Evolutionary conservation across 2,888 invertebrate species (phyloP), one percentile per base, ranked within the genome.

Genomic region (Strigamia crassipes): DNA sequence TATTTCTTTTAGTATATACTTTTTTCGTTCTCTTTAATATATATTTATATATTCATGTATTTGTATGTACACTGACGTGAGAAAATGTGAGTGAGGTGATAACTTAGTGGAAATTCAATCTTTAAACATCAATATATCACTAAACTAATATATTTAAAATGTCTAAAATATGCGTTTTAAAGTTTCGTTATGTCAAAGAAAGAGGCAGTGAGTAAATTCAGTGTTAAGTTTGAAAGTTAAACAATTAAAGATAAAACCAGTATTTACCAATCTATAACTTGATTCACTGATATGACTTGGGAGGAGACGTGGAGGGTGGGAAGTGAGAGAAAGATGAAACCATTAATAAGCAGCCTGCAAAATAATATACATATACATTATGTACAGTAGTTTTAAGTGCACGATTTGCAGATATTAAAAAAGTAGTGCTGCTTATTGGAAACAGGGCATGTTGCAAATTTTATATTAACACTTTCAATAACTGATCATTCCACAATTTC

Each of bases 401-500:
- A 73, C 73, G 27, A 73, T 73, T 73, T 73, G 27, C 23, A 73
- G 27, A 15, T 73, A 73, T 31, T 73, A 31, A 73, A 73, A 73
- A n/a, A 31, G 73, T 66, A 66, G 27, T 73, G 27, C 73, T 73
- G 27, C 31, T 27, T 73, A 27, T 73, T 73, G 23, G 73, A 73
- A 51, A 73, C 10, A 27, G 23, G 23, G 27, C 27, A 27, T 6
- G 13, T 27, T 66, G 66, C 66, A 66, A 66, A 27, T 8, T 31
- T 23, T 66, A 18, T n/a, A 18, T 21, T 56, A n/a, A 56, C 56
- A 51, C n/a, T n/a, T 51, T 56, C 4, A 56, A 1, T 56, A 51
- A 51, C 18, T 56, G 21, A 56, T 21, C 56, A 18, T 56, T 51
- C 51, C 51, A 5, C n/a, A 51, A 6, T 51, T 21, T 56, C 56